These are phyloP conservation scores for Mylabris phalerata DNA, from an alignment of 1,140 invertebrate species.

Conservation along the genomic window DNA sequence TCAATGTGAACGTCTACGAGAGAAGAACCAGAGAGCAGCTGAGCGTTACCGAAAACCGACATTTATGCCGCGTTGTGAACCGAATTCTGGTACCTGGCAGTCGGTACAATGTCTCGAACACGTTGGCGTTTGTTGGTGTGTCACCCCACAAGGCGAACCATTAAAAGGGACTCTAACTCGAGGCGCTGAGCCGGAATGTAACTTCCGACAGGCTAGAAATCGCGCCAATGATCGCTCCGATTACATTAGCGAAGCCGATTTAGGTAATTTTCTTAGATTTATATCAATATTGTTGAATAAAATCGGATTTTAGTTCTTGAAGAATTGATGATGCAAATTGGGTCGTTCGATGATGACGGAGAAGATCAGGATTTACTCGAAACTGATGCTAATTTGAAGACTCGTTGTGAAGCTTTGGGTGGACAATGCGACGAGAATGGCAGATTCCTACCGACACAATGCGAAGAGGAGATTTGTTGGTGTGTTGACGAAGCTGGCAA, in stretches of 20 bases:
- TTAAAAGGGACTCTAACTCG: slow-evolving; percentile 69
- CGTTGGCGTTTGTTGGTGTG: slow-evolving; percentile 79
- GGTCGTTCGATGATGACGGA: slow-evolving; percentile 40
- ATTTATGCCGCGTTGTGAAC: slow-evolving; percentile 67
- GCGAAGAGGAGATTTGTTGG: slow-evolving; percentile 68
- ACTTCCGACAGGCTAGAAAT: slow-evolving; percentile 65
- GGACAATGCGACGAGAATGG: slow-evolving; percentile 59
- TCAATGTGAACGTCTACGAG: slow-evolving; percentile 68
- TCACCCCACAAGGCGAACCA: slow-evolving; percentile 69
- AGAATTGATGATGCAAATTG: slow-evolving; percentile 58
- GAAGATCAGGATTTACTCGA: slow-evolving; percentile 24
- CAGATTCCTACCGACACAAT: slow-evolving; percentile 67
- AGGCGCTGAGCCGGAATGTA: slow-evolving; percentile 64
- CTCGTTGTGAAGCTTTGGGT: slow-evolving; percentile 57
- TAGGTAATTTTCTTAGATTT: slow-evolving; percentile 22
- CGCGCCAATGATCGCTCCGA: slow-evolving; percentile 40
- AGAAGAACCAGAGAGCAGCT: slow-evolving; percentile 65
- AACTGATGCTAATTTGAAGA: slow-evolving; percentile 34
- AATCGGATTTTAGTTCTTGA: slow-evolving; percentile 48
- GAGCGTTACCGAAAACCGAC: slow-evolving; percentile 62
- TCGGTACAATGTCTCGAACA: slow-evolving; percentile 73
- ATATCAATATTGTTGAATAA: neutral
- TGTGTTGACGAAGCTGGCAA: slow-evolving; percentile 82
- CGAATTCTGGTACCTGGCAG: slow-evolving; percentile 67
- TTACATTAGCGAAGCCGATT: slow-evolving; percentile 35